A percentile compares a stretch with the other conserved stretches of the same genome.
Conservation (phyloP, 2,888 invertebrate genomes). For the Andrena hattorfiana region DNA sequence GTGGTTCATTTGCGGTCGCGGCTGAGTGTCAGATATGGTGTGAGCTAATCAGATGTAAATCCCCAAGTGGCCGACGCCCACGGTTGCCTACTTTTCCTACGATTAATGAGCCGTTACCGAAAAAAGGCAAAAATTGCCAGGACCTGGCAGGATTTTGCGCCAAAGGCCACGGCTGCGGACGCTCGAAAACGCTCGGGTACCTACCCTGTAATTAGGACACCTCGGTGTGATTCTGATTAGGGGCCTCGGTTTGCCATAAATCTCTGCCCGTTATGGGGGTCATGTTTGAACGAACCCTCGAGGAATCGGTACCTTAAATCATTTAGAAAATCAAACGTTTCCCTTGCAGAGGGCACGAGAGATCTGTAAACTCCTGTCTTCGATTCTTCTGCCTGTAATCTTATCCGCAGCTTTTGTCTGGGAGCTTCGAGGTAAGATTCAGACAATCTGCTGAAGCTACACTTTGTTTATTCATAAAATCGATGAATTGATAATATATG, state of each 20-base stretch:
- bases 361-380: slow-evolving; percentile 17
- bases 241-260: slow-evolving; percentile 74
- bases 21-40: slow-evolving; percentile 35
- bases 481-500: too few relatives aligned
- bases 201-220: slow-evolving; percentile 82
- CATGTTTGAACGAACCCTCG: slow-evolving; percentile 73
- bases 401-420: background rate
- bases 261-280: slow-evolving; percentile 73
- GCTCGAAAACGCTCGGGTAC: slow-evolving; percentile 35
- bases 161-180: slow-evolving; percentile 40
- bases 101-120: slow-evolving; percentile 59
- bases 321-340: slow-evolving; percentile 62
- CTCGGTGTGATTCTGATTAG: slow-evolving; percentile 81
- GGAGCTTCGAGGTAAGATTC: background rate
- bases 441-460: background rate
- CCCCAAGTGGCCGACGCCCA: slow-evolving; percentile 46
- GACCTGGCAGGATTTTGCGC: slow-evolving; percentile 55
- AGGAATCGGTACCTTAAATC: slow-evolving; percentile 59
- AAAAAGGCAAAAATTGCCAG: slow-evolving; percentile 62
- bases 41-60: slow-evolving; percentile 64
- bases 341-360: slow-evolving; percentile 9
- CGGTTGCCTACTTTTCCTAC: slow-evolving; percentile 52
- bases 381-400: background rate
- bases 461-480: too few relatives aligned
- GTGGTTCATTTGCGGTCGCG: slow-evolving; percentile 24